A percentile compares a stretch with the other conserved stretches of the same genome.
phyloP scores from a whole-genome alignment of 2,888 invertebrate species.

The Drosophila subquinaria region DNA sequence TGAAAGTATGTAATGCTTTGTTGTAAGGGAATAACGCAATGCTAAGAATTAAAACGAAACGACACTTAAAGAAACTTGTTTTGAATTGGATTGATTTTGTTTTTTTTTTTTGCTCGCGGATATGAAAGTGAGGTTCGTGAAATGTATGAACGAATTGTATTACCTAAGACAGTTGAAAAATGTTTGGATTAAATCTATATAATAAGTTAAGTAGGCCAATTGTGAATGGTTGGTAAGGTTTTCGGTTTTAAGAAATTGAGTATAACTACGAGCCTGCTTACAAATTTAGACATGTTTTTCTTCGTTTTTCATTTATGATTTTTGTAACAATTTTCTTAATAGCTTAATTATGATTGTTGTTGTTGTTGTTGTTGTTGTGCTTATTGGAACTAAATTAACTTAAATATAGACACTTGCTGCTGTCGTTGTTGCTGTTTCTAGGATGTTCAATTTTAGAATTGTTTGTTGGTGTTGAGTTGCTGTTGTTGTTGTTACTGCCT shows the following conservation, averaged over 20 bases:
- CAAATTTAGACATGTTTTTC: constrained; percentile 46
- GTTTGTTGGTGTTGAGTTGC: constrained; percentile 36
- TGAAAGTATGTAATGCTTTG: neutral
- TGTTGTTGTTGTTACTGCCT: constrained; percentile 37
- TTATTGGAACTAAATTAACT: constrained; percentile 56
- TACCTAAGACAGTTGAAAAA: constrained; percentile 28
- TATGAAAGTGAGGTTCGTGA: constrained; percentile 27
- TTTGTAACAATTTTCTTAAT: constrained; percentile 42
- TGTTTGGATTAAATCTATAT: constrained; percentile 13
- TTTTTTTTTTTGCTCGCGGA: neutral
- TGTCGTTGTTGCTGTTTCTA: constrained; percentile 32
- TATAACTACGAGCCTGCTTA: constrained; percentile 72
- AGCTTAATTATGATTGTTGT: constrained; percentile 75
- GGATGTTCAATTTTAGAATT: constrained; percentile 34
- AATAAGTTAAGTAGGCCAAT: constrained; percentile 44
- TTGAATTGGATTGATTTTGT: neutral
- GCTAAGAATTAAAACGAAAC: neutral
- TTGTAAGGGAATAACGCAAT: neutral
- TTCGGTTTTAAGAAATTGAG: constrained; percentile 52
- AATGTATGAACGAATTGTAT: constrained; percentile 21
- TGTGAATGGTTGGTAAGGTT: constrained; percentile 49
- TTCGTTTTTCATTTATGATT: constrained; percentile 29
- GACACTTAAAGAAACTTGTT: neutral
- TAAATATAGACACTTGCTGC: constrained; percentile 60
- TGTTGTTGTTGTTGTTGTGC: constrained; percentile 67